phyloP scores from a whole-genome alignment of 2,113 vertebrate species.

The Callocephalon fimbriatum region DNA sequence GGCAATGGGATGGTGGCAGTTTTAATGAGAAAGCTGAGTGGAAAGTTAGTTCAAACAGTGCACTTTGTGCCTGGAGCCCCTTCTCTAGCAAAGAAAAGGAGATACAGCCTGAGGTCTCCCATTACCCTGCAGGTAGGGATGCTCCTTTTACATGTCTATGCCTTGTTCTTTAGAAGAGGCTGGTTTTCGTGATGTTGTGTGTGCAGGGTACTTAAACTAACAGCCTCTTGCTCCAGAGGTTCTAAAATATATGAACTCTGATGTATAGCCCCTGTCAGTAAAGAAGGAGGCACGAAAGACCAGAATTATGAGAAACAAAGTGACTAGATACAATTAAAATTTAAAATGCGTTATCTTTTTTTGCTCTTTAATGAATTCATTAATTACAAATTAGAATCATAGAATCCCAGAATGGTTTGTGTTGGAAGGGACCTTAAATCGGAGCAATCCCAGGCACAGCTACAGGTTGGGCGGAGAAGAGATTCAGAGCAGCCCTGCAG shows the following conservation, averaged over 20 bases:
- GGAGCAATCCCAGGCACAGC: neutral
- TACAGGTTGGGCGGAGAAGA: neutral
- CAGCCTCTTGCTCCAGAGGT: neutral
- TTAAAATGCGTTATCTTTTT: neutral
- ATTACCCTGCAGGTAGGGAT: rapidly evolving
- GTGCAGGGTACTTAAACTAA: neutral
- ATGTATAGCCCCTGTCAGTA: neutral
- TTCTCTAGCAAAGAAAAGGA: neutral
- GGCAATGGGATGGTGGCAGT: neutral
- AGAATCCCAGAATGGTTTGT: neutral
- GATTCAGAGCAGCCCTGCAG: too few relatives aligned
- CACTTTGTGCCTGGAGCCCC: neutral
- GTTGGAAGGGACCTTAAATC: neutral
- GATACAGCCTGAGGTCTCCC: neutral
- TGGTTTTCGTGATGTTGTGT: neutral
- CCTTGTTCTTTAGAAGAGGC: neutral
- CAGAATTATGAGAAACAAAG: neutral
- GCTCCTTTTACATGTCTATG: neutral
- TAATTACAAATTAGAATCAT: slow-evolving; percentile 35
- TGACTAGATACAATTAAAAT: neutral
- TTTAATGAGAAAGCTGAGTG: neutral
- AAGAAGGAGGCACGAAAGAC: neutral
- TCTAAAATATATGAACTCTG: neutral
- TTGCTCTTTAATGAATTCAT: slow-evolving; percentile 32
- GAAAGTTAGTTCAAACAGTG: neutral